Percentiles rank a stretch among this genome's conserved stretches.
phyloP scores from a whole-genome alignment of 2,113 vertebrate species.

The Nesospiza acunhae region DNA sequence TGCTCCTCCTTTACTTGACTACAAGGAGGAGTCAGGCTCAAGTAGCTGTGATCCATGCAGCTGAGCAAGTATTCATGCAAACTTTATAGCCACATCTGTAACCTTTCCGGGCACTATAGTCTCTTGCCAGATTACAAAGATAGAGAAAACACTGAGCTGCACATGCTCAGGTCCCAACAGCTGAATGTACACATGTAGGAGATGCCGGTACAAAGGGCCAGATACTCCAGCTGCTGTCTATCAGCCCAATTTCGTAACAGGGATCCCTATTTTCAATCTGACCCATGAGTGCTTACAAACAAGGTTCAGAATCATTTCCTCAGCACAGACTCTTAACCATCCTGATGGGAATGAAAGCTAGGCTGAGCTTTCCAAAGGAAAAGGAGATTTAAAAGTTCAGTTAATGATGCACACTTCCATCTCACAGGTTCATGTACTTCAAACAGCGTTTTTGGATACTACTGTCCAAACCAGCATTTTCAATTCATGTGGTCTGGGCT shows the following conservation, averaged over 20 bases:
- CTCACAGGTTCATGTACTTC: background rate
- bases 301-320: background rate
- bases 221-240: background rate
- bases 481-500: background rate
- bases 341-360: background rate
- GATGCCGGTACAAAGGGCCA: background rate
- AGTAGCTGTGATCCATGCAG: background rate
- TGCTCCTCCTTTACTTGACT: background rate
- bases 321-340: background rate
- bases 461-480: background rate
- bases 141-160: background rate
- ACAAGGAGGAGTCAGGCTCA: background rate
- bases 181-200: background rate
- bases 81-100: constrained; percentile 1
- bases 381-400: background rate
- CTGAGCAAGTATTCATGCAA: background rate
- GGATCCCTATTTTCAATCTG: background rate
- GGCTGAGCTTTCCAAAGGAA: background rate
- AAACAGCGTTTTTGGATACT: background rate
- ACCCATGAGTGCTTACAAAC: background rate
- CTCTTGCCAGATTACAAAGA: background rate
- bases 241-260: background rate
- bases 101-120: background rate
- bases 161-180: background rate
- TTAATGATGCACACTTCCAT: background rate